phyloP scores from a whole-genome alignment of 1,140 invertebrate species.

The Pomacea maculata region DNA sequence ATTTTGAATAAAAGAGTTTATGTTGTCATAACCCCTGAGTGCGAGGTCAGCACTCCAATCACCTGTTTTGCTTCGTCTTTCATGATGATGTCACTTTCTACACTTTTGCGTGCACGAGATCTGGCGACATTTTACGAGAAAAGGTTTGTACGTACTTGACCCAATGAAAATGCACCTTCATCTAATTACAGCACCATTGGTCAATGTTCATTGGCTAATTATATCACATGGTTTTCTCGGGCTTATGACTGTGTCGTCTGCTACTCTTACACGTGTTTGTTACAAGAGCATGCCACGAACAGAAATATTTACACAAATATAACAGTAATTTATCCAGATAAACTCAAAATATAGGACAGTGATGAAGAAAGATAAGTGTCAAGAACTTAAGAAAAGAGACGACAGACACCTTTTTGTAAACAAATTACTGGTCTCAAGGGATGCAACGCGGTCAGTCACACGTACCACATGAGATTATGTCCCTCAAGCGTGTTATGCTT shows the following conservation, averaged over 20 bases:
- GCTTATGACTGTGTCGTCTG: no score
- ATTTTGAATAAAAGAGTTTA: neutral
- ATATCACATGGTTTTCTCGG: neutral
- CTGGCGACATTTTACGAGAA: constrained; percentile 1
- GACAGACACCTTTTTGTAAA: neutral
- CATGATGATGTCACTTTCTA: constrained; percentile 29
- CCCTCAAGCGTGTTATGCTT: no score
- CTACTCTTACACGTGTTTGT: no score
- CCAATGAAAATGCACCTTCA: neutral
- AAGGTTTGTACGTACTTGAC: neutral
- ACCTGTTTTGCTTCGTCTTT: constrained; percentile 27
- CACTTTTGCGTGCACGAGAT: constrained; percentile 20
- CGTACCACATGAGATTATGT: no score
- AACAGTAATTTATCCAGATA: neutral
- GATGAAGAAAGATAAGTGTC: neutral
- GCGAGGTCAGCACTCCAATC: constrained; percentile 32
- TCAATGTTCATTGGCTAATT: no score
- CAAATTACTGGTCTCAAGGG: neutral
- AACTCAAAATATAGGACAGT: neutral
- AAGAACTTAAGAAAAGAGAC: neutral
- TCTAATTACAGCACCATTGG: no score
- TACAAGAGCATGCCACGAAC: no score
- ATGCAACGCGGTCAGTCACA: neutral
- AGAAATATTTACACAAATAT: neutral
- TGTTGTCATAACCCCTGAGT: constrained; percentile 20